A percentile compares a stretch with the other conserved stretches of the same genome.
Evolutionary conservation across 2,113 vertebrate genomes (phyloP).

Genomic region (Barbus barbus): DNA sequence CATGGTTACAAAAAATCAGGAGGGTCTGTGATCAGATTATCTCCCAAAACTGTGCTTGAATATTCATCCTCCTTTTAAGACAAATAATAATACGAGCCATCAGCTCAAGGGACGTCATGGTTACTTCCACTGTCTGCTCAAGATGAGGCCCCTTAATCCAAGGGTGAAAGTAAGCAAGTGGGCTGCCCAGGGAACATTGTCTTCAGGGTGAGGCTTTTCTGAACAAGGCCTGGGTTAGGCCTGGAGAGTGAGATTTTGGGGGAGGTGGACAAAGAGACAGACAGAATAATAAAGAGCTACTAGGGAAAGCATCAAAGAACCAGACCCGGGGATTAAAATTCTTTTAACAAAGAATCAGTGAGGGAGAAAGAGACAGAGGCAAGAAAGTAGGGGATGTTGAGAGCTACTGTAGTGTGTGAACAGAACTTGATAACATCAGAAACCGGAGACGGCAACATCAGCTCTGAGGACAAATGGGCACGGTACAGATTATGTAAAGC

Average conservation of each 20-base stretch:
- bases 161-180: slow-evolving; percentile 65
- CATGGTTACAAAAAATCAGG: slow-evolving; percentile 58
- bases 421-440: slow-evolving; percentile 21
- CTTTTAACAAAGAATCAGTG: neutral
- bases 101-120: slow-evolving; percentile 70
- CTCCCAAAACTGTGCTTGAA: slow-evolving; percentile 65
- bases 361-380: neutral
- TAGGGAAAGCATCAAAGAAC: slow-evolving; percentile 12
- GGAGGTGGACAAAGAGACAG: slow-evolving; percentile 42
- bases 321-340: slow-evolving; percentile 31
- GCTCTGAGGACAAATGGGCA: slow-evolving; percentile 25
- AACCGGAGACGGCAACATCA: slow-evolving; percentile 9
- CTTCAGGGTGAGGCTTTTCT: neutral
- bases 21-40: slow-evolving; percentile 71
- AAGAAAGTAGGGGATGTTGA: slow-evolving; percentile 1
- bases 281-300: slow-evolving; percentile 27
- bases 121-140: slow-evolving; percentile 62
- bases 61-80: slow-evolving; percentile 77
- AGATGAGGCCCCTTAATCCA: slow-evolving; percentile 75
- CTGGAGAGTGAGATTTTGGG: slow-evolving; percentile 47
- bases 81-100: slow-evolving; percentile 75
- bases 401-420: slow-evolving; percentile 26
- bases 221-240: slow-evolving; percentile 28
- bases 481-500: slow-evolving; percentile 50
- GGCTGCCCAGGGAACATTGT: slow-evolving; percentile 70